phyloP scores from a whole-genome alignment of 2,888 invertebrate species.

The Ferdinandea cuprea region DNA sequence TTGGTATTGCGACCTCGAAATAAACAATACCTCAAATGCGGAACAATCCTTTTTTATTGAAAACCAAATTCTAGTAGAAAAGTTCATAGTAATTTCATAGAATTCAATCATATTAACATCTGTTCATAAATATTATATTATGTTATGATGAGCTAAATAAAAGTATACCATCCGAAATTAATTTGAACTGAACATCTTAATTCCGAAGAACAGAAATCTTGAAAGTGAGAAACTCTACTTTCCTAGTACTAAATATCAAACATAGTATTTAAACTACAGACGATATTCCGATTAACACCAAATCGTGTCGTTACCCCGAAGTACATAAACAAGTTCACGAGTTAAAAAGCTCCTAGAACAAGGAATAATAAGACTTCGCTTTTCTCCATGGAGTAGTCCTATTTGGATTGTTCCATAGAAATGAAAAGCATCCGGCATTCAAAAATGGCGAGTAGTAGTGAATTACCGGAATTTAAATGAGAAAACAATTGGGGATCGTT shows the following conservation, averaged over 20 bases:
- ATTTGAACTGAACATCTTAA: background rate
- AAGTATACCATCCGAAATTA: background rate
- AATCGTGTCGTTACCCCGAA: slow-evolving; percentile 74
- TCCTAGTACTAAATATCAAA: slow-evolving; percentile 49
- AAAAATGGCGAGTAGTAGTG: slow-evolving; percentile 48
- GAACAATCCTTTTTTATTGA: slow-evolving; percentile 33
- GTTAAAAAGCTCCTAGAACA: slow-evolving; percentile 56
- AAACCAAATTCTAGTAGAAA: slow-evolving; percentile 33
- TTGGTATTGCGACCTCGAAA: slow-evolving; percentile 37
- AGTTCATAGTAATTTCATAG: no score
- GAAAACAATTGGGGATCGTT: slow-evolving; percentile 51
- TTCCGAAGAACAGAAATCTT: background rate
- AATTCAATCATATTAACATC: background rate
- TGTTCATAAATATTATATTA: no score
- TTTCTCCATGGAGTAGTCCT: slow-evolving; percentile 43
- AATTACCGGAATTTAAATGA: slow-evolving; percentile 44
- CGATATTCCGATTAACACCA: slow-evolving; percentile 57
- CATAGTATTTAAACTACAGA: slow-evolving; percentile 50
- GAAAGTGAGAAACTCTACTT: slow-evolving; percentile 52
- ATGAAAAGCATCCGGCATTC: slow-evolving; percentile 21
- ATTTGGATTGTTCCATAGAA: slow-evolving; percentile 56
- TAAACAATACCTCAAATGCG: slow-evolving; percentile 28
- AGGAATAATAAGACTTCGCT: slow-evolving; percentile 59
- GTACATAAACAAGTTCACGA: slow-evolving; percentile 75
- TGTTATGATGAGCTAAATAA: background rate